Conservation (phyloP, 2,113 vertebrate species). For the Eclectus roratus region DNA sequence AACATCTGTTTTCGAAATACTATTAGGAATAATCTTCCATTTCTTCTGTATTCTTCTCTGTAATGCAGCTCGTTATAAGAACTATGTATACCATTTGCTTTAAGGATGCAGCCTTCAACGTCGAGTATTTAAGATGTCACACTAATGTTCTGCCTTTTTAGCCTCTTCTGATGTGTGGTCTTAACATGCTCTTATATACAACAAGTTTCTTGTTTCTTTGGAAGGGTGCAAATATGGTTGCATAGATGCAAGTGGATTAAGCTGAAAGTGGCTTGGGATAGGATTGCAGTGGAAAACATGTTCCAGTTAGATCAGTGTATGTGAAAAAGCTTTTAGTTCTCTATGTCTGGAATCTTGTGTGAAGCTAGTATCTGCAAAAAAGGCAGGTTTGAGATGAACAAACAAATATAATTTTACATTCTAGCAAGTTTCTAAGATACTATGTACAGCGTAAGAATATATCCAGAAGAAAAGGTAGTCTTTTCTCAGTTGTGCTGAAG, state of each 20-base stretch:
- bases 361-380: background rate
- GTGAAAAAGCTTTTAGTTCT: background rate
- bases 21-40: background rate
- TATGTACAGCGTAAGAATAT: background rate
- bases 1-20: background rate
- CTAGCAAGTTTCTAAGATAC: background rate
- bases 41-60: background rate
- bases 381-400: background rate
- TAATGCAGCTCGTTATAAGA: background rate
- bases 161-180: background rate
- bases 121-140: background rate
- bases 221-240: background rate
- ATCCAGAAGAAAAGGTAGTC: background rate
- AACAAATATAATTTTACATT: background rate
- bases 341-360: background rate
- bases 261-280: background rate
- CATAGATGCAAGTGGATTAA: background rate
- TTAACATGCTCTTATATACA: background rate
- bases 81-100: accelerated
- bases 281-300: background rate
- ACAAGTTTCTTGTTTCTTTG: background rate
- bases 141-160: background rate
- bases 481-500: background rate
- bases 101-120: background rate
- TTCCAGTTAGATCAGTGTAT: background rate